Evolutionary conservation across 2,113 vertebrate species (phyloP).

Genomic region (Anas platyrhynchos): DNA sequence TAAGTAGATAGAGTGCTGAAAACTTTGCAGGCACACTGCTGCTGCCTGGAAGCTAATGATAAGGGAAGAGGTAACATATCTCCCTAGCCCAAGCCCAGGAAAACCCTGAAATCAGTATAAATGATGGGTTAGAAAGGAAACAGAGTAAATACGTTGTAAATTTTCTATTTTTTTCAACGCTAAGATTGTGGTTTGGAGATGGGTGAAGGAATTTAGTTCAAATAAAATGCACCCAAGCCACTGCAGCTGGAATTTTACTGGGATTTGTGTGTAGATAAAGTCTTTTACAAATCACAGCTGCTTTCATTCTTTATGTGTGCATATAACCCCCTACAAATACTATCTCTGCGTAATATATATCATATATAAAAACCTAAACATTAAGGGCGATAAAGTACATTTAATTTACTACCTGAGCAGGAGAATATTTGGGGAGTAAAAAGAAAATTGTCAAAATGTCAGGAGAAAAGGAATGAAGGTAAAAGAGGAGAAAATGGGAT

Average conservation of each 20-base stretch:
- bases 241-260: accelerated
- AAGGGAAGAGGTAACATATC: neutral
- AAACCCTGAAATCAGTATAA: neutral
- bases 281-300: neutral
- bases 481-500: neutral
- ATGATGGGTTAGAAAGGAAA: neutral
- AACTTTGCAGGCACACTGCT: accelerated
- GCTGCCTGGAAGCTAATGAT: neutral
- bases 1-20: neutral
- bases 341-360: neutral
- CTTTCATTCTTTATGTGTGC: neutral
- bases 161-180: neutral
- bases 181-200: neutral
- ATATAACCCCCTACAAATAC: neutral
- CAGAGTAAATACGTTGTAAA: accelerated
- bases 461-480: neutral
- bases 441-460: neutral
- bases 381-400: neutral
- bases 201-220: neutral
- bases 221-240: neutral
- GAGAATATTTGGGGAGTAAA: neutral
- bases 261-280: neutral
- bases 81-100: neutral
- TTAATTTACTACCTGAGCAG: neutral
- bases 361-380: neutral